Evolutionary conservation across 2,888 invertebrate genomes (phyloP).

Genomic region (Drosophila stalkeri): DNA sequence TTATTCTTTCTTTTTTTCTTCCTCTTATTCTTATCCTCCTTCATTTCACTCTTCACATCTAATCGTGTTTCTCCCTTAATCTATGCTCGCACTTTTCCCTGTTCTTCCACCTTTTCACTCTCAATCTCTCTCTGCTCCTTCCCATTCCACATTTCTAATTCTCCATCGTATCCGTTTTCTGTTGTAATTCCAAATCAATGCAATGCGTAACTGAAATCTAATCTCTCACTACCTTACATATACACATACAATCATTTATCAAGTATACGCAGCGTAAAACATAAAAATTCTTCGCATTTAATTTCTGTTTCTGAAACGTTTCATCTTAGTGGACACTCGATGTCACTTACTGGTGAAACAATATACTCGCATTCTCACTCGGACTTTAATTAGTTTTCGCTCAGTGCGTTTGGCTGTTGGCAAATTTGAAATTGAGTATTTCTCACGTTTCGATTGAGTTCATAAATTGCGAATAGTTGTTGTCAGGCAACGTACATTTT

Average conservation of each 20-base stretch:
- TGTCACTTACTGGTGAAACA: constrained; percentile 24
- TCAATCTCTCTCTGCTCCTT: not conserved
- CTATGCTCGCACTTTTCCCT: not conserved
- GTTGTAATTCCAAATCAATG: not conserved
- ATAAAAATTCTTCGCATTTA: constrained; percentile 17
- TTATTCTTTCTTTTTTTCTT: not conserved
- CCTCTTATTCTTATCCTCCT: too few species aligned
- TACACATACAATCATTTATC: constrained; percentile 7
- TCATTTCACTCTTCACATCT: too few species aligned
- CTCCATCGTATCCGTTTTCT: not conserved
- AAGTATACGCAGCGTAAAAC: constrained; percentile 32
- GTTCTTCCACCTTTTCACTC: too few species aligned
- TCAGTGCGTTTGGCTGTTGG: constrained; percentile 33
- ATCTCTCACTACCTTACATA: not conserved
- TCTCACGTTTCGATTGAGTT: constrained; percentile 49
- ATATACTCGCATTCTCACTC: constrained; percentile 20
- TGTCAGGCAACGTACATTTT: constrained; percentile 61
- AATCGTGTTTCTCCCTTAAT: too few species aligned
- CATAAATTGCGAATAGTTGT: constrained; percentile 59
- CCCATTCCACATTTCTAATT: not conserved
- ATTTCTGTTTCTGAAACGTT: constrained; percentile 11
- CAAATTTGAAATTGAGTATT: constrained; percentile 32
- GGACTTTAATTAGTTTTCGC: constrained; percentile 51
- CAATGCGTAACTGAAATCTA: not conserved
- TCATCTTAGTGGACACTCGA: constrained; percentile 37